A percentile compares a stretch with the other conserved stretches of the same genome.
phyloP scores from a whole-genome alignment of 1,140 invertebrate species.

The Calliphora vicina region DNA sequence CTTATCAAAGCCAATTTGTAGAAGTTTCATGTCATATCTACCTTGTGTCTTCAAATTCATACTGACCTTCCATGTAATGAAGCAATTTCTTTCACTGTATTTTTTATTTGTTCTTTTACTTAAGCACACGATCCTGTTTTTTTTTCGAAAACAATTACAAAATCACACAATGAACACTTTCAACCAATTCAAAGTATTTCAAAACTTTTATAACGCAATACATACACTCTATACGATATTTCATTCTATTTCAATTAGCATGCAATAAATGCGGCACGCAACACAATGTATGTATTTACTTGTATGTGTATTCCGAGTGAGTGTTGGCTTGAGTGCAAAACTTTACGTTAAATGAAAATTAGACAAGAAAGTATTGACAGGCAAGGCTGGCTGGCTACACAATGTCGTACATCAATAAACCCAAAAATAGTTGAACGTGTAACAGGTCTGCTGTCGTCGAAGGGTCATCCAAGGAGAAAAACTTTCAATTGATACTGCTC shows the following conservation, averaged over 20 bases:
- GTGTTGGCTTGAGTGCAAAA: neutral
- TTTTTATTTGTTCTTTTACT: neutral
- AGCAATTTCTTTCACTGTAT: neutral
- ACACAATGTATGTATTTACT: neutral
- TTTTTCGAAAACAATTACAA: neutral
- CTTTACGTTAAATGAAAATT: neutral
- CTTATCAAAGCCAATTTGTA: too few species aligned
- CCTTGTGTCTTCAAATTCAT: too few species aligned
- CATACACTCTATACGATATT: neutral
- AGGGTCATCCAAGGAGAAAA: too few species aligned
- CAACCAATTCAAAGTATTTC: neutral
- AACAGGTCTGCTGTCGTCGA: too few species aligned
- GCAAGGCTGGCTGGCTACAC: too few species aligned
- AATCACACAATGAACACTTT: neutral
- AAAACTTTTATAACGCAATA: neutral
- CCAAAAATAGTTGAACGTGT: too few species aligned
- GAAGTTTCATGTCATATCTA: too few species aligned
- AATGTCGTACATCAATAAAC: too few species aligned
- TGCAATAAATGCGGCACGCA: constrained; percentile 26
- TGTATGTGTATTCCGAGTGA: too few species aligned
- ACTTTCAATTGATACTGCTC: too few species aligned
- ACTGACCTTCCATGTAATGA: too few species aligned
- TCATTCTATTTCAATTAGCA: constrained; percentile 27
- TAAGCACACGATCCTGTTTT: neutral
- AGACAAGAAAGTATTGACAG: neutral